Evolutionary conservation across 2,888 invertebrate genomes (phyloP).

Genomic region (Meiosimyza decipiens): DNA sequence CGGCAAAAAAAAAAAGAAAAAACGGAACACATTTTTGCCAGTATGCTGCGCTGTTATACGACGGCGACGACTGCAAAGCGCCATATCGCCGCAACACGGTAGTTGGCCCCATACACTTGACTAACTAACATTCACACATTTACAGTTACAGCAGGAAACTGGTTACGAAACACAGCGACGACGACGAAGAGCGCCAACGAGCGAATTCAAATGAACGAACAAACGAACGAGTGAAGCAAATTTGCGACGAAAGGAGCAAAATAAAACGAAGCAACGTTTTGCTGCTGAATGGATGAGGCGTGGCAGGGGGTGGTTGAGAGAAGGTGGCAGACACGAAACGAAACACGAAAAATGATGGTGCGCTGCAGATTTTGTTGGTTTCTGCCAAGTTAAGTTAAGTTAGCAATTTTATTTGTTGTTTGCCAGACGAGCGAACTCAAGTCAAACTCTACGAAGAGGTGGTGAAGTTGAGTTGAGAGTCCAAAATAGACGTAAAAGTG

Average conservation of each 20-base stretch:
- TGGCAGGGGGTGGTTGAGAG: slow-evolving; percentile 15
- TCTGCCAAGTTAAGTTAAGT: slow-evolving; percentile 61
- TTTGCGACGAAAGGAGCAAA: neutral
- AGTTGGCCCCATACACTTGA: slow-evolving; percentile 48
- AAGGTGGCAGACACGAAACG: neutral
- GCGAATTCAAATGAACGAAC: slow-evolving; percentile 13
- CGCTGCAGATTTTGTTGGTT: slow-evolving; percentile 48
- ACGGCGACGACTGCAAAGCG: too few species aligned
- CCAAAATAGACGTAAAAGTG: slow-evolving; percentile 29
- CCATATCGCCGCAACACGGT: slow-evolving; percentile 22
- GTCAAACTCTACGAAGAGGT: slow-evolving; percentile 49
- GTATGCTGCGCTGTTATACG: too few species aligned
- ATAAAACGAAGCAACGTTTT: too few species aligned
- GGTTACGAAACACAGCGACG: slow-evolving; percentile 21
- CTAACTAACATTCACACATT: slow-evolving; percentile 27
- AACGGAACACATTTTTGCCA: too few species aligned
- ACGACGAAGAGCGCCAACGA: neutral
- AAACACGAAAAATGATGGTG: neutral
- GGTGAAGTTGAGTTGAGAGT: slow-evolving; percentile 41
- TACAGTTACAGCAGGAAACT: slow-evolving; percentile 26
- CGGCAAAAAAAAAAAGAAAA: too few species aligned
- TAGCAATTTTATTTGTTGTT: slow-evolving; percentile 58
- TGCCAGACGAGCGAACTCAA: slow-evolving; percentile 60
- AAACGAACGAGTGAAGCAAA: slow-evolving; percentile 2
- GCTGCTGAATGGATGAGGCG: neutral